Percentiles rank a stretch among this genome's conserved stretches.
Conservation (phyloP, 2,797 vertebrate genomes). For the Neosalanx taihuensis region DNA sequence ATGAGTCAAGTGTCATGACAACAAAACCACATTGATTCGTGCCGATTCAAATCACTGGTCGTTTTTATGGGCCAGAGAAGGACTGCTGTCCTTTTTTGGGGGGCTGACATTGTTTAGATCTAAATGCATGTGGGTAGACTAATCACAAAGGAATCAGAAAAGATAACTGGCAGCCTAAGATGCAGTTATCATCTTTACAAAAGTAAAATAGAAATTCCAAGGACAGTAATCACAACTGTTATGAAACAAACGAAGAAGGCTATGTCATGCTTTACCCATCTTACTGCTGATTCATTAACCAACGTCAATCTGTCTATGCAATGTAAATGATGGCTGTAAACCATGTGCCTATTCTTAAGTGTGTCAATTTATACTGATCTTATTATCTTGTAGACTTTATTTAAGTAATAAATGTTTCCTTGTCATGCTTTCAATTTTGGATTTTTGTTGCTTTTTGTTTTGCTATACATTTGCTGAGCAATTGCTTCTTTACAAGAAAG, state of each 20-base stretch:
- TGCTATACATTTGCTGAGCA: slow-evolving; percentile 65
- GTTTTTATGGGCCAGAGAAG: slow-evolving; percentile 41
- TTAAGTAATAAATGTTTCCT: slow-evolving; percentile 64
- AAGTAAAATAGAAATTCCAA: slow-evolving; percentile 21
- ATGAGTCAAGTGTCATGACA: not conserved
- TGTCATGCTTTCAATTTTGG: slow-evolving; percentile 59
- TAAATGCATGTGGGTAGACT: not conserved
- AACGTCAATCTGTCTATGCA: slow-evolving; percentile 43
- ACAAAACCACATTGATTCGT: slow-evolving; percentile 22
- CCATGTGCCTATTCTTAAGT: slow-evolving; percentile 57
- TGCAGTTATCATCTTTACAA: not conserved
- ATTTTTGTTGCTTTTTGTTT: slow-evolving; percentile 70
- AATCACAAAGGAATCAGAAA: not conserved
- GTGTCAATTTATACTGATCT: slow-evolving; percentile 68
- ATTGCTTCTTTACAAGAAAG: slow-evolving; percentile 72
- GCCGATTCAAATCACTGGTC: slow-evolving; percentile 24
- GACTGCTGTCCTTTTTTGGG: not conserved
- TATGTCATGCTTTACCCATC: slow-evolving; percentile 7
- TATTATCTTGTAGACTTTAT: slow-evolving; percentile 63
- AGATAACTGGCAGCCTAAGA: not conserved
- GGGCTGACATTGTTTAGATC: not conserved
- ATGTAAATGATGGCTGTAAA: slow-evolving; percentile 64
- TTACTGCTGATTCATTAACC: slow-evolving; percentile 19
- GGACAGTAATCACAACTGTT: slow-evolving; percentile 67
- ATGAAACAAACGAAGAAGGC: slow-evolving; percentile 49